These are phyloP conservation scores for Chloroclystis v-ata DNA, from an alignment of 2,888 invertebrate genomes.

Conservation along the genomic window DNA sequence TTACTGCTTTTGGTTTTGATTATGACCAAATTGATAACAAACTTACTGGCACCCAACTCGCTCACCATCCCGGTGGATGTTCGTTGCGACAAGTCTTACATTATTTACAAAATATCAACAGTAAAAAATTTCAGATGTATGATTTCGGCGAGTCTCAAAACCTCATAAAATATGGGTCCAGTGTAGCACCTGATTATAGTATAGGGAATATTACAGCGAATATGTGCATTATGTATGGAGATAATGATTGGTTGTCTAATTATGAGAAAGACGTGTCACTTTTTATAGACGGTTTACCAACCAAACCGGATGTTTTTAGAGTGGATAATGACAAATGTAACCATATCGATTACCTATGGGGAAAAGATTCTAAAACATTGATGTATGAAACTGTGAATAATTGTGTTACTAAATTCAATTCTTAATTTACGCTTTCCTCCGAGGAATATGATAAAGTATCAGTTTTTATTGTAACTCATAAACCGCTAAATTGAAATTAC, in stretches of 20 bases:
- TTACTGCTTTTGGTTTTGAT: neutral
- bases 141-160: neutral
- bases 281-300: neutral
- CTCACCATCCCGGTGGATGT: neutral
- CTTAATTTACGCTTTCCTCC: too few relatives aligned
- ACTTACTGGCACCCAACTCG: neutral
- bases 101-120: neutral
- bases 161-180: neutral
- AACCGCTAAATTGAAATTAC: too few relatives aligned
- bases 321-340: neutral
- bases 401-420: neutral
- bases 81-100: neutral
- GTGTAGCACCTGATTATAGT: neutral
- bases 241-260: neutral
- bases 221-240: neutral
- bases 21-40: neutral
- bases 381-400: neutral
- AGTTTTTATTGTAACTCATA: too few relatives aligned
- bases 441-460: too few relatives aligned
- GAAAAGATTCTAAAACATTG: neutral
- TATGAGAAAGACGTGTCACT: neutral
- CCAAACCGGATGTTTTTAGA: neutral
- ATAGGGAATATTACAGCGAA: neutral
- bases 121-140: neutral
- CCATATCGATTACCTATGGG: neutral